These are phyloP conservation scores for Xylota segnis DNA, from an alignment of 2,888 invertebrate species.

Conservation along the genomic window DNA sequence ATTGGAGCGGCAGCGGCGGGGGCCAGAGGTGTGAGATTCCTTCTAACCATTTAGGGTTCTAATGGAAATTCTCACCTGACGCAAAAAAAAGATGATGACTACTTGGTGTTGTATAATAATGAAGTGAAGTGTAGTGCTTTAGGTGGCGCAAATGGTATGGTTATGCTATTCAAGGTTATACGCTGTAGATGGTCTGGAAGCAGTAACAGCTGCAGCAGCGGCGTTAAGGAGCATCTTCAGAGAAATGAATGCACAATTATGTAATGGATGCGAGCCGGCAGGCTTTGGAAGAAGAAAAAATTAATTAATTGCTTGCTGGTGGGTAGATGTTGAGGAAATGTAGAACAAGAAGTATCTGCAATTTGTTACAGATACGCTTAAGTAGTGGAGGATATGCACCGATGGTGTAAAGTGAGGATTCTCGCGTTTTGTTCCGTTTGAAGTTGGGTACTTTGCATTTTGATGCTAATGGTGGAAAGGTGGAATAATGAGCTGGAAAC, in stretches of 20 bases:
- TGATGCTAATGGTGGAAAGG: not conserved
- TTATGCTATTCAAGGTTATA: slow-evolving; percentile 42
- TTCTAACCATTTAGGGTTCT: slow-evolving; percentile 48
- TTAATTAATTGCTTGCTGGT: not conserved
- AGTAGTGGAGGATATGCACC: not conserved
- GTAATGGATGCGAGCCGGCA: not conserved
- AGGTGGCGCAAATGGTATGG: slow-evolving; percentile 15
- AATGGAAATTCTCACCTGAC: slow-evolving; percentile 63
- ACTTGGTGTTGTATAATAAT: slow-evolving; percentile 54
- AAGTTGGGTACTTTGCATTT: not conserved
- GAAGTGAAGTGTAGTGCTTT: slow-evolving; percentile 41
- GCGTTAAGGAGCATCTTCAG: slow-evolving; percentile 1
- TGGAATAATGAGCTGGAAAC: no score
- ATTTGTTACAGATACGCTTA: slow-evolving; percentile 1
- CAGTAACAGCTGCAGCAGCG: not conserved
- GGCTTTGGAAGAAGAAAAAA: not conserved
- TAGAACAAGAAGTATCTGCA: not conserved
- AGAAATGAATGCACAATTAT: slow-evolving; percentile 47
- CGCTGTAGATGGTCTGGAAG: not conserved
- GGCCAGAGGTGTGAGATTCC: slow-evolving; percentile 24
- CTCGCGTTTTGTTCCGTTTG: not conserved
- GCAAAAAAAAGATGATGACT: slow-evolving; percentile 44
- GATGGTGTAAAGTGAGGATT: not conserved
- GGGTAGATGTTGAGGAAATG: not conserved
- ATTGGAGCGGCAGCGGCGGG: no score